Percentiles rank a stretch among this genome's conserved stretches.
These are phyloP conservation scores for Gastrophysa polygoni DNA, from an alignment of 2,888 invertebrate species.

Conservation along the genomic window DNA sequence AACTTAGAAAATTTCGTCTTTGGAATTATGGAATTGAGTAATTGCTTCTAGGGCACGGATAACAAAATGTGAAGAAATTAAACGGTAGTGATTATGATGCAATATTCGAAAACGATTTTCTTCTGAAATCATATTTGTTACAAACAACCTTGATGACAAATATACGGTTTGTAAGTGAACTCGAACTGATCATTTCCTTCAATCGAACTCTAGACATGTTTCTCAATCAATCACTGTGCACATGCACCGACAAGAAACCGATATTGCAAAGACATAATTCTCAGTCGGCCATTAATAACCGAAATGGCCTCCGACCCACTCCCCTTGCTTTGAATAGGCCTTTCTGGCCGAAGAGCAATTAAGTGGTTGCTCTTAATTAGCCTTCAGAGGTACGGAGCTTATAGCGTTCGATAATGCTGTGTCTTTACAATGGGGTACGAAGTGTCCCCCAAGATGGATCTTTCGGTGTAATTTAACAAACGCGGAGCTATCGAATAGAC, in stretches of 20 bases:
- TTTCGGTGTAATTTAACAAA: background rate
- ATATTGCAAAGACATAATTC: slow-evolving; percentile 16
- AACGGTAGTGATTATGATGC: no score
- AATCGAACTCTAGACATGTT: background rate
- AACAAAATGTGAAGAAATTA: no score
- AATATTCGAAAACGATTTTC: no score
- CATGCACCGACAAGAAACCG: background rate
- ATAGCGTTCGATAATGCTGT: background rate
- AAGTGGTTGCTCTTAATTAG: background rate
- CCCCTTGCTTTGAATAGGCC: background rate
- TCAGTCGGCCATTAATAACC: slow-evolving; percentile 30
- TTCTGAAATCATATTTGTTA: no score
- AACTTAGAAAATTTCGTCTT: no score
- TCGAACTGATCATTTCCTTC: background rate
- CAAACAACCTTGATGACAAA: no score
- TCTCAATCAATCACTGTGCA: background rate
- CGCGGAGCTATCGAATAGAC: background rate
- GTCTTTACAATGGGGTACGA: background rate
- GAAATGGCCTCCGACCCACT: background rate
- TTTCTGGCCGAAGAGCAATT: background rate
- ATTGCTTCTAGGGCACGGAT: no score
- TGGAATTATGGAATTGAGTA: no score
- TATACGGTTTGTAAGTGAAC: no score
- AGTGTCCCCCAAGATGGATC: background rate
- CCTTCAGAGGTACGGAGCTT: background rate